Conservation (phyloP, 2,888 invertebrate species). For the Phytoseiulus persimilis region DNA sequence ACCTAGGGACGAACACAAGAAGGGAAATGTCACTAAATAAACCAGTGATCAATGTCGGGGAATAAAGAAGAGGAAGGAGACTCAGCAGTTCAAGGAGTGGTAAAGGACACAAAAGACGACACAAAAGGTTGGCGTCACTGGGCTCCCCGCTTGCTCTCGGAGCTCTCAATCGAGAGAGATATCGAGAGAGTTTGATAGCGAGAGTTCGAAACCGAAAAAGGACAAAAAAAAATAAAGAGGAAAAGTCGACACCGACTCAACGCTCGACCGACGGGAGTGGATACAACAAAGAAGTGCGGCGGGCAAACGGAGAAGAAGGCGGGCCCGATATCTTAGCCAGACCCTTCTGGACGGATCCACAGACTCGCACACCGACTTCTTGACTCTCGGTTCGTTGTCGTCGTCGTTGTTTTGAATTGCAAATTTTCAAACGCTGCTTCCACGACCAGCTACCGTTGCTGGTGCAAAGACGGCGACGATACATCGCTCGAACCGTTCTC, state of each 20-base stretch:
- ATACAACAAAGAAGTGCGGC: neutral
- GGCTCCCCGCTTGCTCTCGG: neutral
- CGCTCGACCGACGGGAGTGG: neutral
- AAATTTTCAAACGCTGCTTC: neutral
- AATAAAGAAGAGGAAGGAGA: neutral
- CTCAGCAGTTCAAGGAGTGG: neutral
- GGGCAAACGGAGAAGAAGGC: constrained; percentile 5
- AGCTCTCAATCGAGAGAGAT: neutral
- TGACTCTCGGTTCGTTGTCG: neutral
- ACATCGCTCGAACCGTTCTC: neutral
- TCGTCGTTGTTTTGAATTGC: constrained; percentile 5
- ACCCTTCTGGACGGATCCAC: neutral
- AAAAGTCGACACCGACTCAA: constrained; percentile 5
- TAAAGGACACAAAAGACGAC: neutral
- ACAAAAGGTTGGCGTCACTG: neutral
- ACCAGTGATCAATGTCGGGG: neutral
- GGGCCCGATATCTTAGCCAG: neutral
- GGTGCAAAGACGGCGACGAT: neutral
- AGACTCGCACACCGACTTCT: neutral
- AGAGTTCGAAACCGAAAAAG: neutral
- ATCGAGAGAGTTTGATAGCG: neutral
- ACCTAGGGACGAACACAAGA: neutral
- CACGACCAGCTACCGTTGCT: neutral
- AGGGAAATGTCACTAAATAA: neutral
- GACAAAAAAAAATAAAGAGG: constrained; percentile 5